Conservation (phyloP, 1,140 invertebrate genomes). For the Geopemphigus sp. region DNA sequence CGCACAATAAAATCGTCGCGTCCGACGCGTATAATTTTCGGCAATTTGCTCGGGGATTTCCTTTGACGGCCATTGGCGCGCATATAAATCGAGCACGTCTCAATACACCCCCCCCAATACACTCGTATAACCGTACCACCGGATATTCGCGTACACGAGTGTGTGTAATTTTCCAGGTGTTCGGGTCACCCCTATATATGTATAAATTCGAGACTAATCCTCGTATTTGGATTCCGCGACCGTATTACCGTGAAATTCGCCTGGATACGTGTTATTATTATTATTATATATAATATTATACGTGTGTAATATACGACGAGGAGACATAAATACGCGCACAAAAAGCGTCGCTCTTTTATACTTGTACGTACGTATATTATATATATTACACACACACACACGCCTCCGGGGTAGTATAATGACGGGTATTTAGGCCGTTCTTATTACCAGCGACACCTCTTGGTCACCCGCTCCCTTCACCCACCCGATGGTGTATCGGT, state of each 20-base stretch:
- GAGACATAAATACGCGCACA: too few relatives aligned
- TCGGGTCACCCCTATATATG: background rate
- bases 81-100: conserved; percentile 17
- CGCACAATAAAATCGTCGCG: conserved; percentile 23
- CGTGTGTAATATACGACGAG: background rate
- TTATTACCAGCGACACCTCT: conserved; percentile 38
- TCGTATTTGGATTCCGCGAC: conserved; percentile 37
- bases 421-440: conserved; percentile 46
- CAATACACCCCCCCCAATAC: background rate
- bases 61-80: conserved; percentile 19
- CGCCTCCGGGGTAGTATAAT: conserved; percentile 33
- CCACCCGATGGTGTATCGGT: too few relatives aligned
- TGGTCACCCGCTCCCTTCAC: background rate
- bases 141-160: background rate
- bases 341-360: conserved; percentile 33
- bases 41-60: background rate
- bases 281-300: conserved; percentile 2
- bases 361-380: background rate
- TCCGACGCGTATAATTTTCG: conserved; percentile 17
- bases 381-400: conserved; percentile 17
- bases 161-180: conserved; percentile 38
- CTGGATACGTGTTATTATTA: background rate
- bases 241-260: conserved; percentile 47
- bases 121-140: background rate
- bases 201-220: background rate